These are phyloP conservation scores for Morpho achilles DNA, from an alignment of 2,888 invertebrate species.

Conservation along the genomic window DNA sequence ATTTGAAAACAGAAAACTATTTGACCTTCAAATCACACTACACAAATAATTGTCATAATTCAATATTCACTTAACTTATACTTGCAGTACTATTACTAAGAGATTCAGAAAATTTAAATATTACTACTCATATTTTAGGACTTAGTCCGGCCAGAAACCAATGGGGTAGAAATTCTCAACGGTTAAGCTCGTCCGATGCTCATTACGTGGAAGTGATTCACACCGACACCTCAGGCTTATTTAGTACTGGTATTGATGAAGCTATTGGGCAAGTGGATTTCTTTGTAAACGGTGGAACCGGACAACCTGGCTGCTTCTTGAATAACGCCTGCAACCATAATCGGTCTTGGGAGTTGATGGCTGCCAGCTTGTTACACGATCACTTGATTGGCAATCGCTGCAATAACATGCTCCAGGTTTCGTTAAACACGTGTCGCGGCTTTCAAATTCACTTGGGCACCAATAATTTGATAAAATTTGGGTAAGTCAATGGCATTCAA, in stretches of 20 bases:
- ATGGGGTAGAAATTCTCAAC: conserved; percentile 39
- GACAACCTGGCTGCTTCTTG: conserved; percentile 70
- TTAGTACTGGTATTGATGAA: conserved; percentile 81
- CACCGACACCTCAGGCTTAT: conserved; percentile 45
- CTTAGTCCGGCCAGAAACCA: conserved; percentile 45
- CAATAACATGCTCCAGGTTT: conserved; percentile 32
- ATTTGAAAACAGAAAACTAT: too few species aligned
- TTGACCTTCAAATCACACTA: too few species aligned
- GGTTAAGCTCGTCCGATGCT: conserved; percentile 42
- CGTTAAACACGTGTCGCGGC: conserved; percentile 42
- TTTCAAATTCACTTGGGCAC: conserved; percentile 40
- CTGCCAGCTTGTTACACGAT: conserved; percentile 39
- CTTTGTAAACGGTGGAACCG: conserved; percentile 90
- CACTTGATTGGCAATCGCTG: conserved; percentile 43
- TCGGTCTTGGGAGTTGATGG: conserved; percentile 46
- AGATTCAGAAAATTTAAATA: too few species aligned
- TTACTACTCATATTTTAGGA: conserved; percentile 33
- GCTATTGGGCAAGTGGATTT: conserved; percentile 91
- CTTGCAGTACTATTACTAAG: too few species aligned
- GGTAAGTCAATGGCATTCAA: conserved; percentile 35
- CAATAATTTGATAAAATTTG: conserved; percentile 37
- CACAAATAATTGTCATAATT: too few species aligned
- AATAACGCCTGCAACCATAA: conserved; percentile 45
- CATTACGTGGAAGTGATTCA: conserved; percentile 59
- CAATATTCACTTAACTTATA: too few species aligned